Evolutionary conservation across 1,140 invertebrate species (phyloP).

Genomic region (Zaprionus ornatus): DNA sequence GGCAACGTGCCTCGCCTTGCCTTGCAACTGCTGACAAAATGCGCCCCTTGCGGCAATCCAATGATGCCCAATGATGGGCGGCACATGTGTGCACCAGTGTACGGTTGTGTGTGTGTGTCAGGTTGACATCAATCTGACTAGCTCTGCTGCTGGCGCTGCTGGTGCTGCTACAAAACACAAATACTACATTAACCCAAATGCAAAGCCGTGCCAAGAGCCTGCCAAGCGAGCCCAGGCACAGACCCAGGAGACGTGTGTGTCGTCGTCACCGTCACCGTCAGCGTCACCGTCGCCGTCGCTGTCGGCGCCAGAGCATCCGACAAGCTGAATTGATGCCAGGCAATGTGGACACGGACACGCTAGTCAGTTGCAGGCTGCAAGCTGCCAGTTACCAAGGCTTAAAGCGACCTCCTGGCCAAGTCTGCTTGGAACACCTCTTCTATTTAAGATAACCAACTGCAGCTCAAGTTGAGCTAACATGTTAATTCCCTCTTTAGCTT

Average conservation of each 20-base stretch:
- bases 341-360: neutral
- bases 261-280: neutral
- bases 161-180: constrained; percentile 58
- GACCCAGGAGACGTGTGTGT: constrained; percentile 59
- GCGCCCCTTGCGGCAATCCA: constrained; percentile 76
- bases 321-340: constrained; percentile 26
- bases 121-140: constrained; percentile 55
- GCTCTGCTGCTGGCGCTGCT: constrained; percentile 36
- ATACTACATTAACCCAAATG: constrained; percentile 82
- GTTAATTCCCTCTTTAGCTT: too few relatives aligned
- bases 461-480: neutral
- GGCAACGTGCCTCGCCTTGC: constrained; percentile 49
- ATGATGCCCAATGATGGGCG: constrained; percentile 44
- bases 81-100: neutral
- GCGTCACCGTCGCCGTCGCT: too few relatives aligned
- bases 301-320: constrained; percentile 2
- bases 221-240: constrained; percentile 51
- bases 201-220: constrained; percentile 76
- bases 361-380: neutral
- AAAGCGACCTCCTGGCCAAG: neutral
- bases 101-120: constrained; percentile 21
- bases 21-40: constrained; percentile 70
- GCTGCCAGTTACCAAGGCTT: constrained; percentile 39
- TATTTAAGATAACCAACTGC: constrained; percentile 30
- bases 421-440: constrained; percentile 15